Conservation (phyloP, 2,113 vertebrate species). For the Apus apus region DNA sequence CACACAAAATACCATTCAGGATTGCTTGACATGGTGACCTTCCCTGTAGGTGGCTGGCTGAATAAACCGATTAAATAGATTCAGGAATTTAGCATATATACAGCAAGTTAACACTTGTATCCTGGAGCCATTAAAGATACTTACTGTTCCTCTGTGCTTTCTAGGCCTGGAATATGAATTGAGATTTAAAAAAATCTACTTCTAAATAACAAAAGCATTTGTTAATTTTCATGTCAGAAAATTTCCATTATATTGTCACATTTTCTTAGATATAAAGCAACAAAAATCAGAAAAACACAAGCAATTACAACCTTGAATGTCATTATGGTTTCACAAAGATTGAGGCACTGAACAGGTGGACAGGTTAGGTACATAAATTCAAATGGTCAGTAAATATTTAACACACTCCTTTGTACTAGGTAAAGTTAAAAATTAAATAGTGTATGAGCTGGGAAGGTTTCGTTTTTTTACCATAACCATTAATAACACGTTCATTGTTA, state of each 20-base stretch:
- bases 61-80: conserved; percentile 71
- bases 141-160: neutral
- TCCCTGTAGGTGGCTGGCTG: conserved; percentile 72
- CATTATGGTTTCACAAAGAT: neutral
- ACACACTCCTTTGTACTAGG: conserved; percentile 82
- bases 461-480: conserved; percentile 66
- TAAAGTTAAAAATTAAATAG: conserved; percentile 87
- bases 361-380: conserved; percentile 75
- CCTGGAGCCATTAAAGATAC: conserved; percentile 27
- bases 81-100: conserved; percentile 66
- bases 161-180: neutral
- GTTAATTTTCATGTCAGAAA: conserved; percentile 6
- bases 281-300: neutral
- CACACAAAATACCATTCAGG: conserved; percentile 77
- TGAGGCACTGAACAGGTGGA: neutral
- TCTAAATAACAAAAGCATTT: neutral
- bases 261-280: neutral
- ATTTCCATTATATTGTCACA: conserved; percentile 19
- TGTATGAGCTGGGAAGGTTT: conserved; percentile 76
- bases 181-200: neutral
- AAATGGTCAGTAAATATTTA: conserved; percentile 82
- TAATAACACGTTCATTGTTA: conserved; percentile 82
- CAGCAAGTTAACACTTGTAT: conserved; percentile 63
- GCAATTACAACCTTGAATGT: neutral
- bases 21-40: conserved; percentile 76